Conservation (phyloP, 2,888 invertebrate genomes). For the Drosophila maculinotata region DNA sequence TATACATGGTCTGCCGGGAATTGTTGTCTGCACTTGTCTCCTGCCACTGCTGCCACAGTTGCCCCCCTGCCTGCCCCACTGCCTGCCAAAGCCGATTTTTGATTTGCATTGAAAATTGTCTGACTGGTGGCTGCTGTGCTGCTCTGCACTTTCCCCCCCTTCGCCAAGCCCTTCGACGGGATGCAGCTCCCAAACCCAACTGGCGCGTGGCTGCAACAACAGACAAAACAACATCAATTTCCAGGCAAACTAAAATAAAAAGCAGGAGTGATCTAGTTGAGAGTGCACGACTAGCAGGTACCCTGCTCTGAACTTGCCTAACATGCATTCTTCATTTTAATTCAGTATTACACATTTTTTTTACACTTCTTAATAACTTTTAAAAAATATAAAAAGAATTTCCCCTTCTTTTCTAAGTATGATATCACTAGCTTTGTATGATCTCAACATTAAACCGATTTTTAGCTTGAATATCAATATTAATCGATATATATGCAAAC, state of each 20-base stretch:
- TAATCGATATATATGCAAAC: too few species aligned
- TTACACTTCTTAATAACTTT: too few species aligned
- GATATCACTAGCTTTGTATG: too few species aligned
- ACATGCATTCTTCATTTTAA: too few species aligned
- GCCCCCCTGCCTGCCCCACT: not conserved
- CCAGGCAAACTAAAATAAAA: slow-evolving; percentile 22
- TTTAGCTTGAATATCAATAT: too few species aligned
- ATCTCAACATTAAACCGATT: too few species aligned
- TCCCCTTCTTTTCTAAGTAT: too few species aligned
- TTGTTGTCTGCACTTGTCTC: slow-evolving; percentile 68
- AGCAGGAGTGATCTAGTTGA: not conserved
- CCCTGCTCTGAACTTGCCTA: not conserved
- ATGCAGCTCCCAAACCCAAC: slow-evolving; percentile 15
- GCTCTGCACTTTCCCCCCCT: slow-evolving; percentile 12
- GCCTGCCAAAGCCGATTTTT: slow-evolving; percentile 51
- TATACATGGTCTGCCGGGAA: slow-evolving; percentile 56
- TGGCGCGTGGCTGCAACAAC: slow-evolving; percentile 52
- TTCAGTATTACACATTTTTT: too few species aligned
- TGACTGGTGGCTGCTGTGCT: slow-evolving; percentile 23
- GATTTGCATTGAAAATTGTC: slow-evolving; percentile 67
- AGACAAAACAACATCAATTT: slow-evolving; percentile 25
- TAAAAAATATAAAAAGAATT: not conserved
- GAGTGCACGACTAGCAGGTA: slow-evolving; percentile 2
- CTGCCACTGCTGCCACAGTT: slow-evolving; percentile 14
- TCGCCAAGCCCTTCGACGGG: slow-evolving; percentile 2